These are phyloP conservation scores for Drosophila varians DNA, from an alignment of 1,140 invertebrate species.

Conservation along the genomic window DNA sequence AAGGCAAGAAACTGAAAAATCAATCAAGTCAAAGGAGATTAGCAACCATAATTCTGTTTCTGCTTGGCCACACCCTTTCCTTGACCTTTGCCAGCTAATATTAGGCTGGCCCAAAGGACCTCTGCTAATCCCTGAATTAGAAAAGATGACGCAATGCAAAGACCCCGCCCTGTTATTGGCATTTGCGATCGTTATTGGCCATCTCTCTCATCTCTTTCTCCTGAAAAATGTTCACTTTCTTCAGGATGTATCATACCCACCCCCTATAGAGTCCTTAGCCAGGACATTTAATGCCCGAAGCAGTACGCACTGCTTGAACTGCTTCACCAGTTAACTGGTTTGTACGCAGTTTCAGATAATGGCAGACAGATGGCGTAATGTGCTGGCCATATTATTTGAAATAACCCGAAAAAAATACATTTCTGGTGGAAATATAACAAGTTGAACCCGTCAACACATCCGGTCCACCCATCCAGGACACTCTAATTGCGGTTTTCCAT, in stretches of 20 bases:
- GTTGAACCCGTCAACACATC: background rate
- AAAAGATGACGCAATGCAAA: slow-evolving; percentile 2
- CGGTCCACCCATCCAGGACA: background rate
- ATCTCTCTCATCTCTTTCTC: slow-evolving; percentile 13
- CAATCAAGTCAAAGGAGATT: background rate
- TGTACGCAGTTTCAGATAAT: background rate
- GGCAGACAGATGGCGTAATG: slow-evolving; percentile 52
- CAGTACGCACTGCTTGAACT: slow-evolving; percentile 54
- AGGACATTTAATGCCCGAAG: slow-evolving; percentile 37
- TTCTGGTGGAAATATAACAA: slow-evolving; percentile 3
- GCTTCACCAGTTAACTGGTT: slow-evolving; percentile 41
- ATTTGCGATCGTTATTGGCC: slow-evolving; percentile 21
- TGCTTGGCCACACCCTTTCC: slow-evolving; percentile 20
- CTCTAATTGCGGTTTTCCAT: slow-evolving; percentile 47
- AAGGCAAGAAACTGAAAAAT: slow-evolving; percentile 5
- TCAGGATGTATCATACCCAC: background rate
- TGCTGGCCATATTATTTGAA: background rate
- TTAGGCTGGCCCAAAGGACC: slow-evolving; percentile 1
- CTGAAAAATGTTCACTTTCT: background rate
- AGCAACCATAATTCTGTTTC: background rate
- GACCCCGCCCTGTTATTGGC: slow-evolving; percentile 18
- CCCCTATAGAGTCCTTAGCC: slow-evolving; percentile 14
- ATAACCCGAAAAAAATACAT: background rate
- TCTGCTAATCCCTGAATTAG: background rate
- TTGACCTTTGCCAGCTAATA: background rate